Evolutionary conservation across 23 tunicate species (phyloP).

Genomic region (Styela clava): DNA sequence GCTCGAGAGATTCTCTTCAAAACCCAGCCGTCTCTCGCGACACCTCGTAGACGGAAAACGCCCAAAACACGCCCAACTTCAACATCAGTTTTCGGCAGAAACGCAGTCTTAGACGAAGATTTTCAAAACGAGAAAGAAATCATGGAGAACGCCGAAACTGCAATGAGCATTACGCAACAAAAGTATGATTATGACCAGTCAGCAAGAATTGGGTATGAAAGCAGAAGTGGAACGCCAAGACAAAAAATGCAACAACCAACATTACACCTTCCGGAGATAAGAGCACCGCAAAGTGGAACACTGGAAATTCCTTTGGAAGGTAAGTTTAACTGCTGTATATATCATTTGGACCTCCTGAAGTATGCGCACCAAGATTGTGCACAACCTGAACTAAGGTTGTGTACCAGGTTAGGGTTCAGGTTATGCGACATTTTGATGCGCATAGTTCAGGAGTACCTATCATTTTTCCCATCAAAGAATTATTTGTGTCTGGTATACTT

Average conservation of each 20-base stretch:
- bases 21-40: background rate
- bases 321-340: too few species aligned
- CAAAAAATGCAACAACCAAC: background rate
- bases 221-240: background rate
- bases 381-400: too few species aligned
- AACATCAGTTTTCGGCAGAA: background rate
- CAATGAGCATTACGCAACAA: background rate
- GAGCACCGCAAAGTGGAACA: background rate
- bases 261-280: background rate
- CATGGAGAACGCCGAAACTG: constrained; percentile 22
- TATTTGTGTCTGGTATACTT: too few species aligned
- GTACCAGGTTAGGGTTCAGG: too few species aligned
- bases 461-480: too few species aligned
- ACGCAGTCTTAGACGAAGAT: background rate
- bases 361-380: too few species aligned
- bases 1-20: constrained; percentile 3
- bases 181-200: constrained; percentile 12
- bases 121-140: background rate
- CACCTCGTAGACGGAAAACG: background rate
- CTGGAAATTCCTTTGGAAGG: background rate
- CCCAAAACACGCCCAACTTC: background rate
- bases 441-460: too few species aligned
- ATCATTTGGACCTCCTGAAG: too few species aligned
- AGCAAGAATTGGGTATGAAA: constrained; percentile 10
- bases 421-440: too few species aligned